Base-by-base conservation (phyloP, 2,888 invertebrate species). In the Cantharis lateralis region DNA sequence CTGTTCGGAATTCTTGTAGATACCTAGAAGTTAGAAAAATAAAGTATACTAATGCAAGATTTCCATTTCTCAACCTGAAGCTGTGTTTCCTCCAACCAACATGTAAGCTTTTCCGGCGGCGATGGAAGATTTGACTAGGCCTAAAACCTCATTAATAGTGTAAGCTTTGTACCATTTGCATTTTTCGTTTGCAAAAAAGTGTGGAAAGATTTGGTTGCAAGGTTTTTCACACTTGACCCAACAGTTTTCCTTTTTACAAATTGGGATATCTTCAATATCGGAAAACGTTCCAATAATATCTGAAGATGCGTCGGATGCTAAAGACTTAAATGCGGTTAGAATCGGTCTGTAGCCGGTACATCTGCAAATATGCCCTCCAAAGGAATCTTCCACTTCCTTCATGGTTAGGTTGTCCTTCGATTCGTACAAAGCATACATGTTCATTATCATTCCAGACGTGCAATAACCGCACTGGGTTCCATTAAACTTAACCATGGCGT, bases 391-490 rank as follows among this genome's bases (percentile, higher is more conserved):
- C 3, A 94, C 90, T 81, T 93, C 90, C 82, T 90, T 87, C 89
- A 91, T 90, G 0, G 91, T 91, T 68, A 91, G 81, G 69, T 88
- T 87, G 7, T 89, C 85, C 3, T 13, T 66, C 26, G 85, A 88
- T 62, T 87, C 82, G 81, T 89, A 84, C 20, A 90, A 80, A 64
- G 90, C 91, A 86, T 92, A 92, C 93, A 94, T 93, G 82, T 91
- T 92, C 94, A 94, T 94, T 62, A 95, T 91, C 92, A 94, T 94
- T 10, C 94, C 95, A 0, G 94, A 92, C 20, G 92, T 92, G 84
- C 95, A 95, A 84, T 90, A 92, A 0, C 93, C 93, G 82, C 94
- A 94, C 84, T 94, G 94, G 0, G 91, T 90, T 0, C 93, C 94
- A 83, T 92, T 91, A 82, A 91, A 88, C 16, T 90, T 87, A 0